These are phyloP conservation scores for Enhydra lutris DNA, from an alignment of 2,113 vertebrate genomes.

Conservation along the genomic window DNA sequence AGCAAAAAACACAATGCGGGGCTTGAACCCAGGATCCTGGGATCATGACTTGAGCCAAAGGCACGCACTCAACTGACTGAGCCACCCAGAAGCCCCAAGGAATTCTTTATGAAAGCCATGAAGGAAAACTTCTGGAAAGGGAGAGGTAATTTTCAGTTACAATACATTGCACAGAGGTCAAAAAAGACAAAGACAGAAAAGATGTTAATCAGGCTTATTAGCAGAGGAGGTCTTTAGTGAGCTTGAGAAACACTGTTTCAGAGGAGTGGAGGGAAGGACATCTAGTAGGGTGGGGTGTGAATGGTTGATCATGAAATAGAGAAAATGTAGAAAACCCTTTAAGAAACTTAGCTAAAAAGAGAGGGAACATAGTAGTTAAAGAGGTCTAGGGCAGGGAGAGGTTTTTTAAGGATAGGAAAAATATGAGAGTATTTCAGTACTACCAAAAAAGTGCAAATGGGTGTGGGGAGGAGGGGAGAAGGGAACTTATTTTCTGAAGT, in stretches of 20 bases:
- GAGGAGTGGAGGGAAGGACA: not conserved
- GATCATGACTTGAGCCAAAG: not conserved
- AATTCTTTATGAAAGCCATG: not conserved
- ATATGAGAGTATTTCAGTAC: not conserved
- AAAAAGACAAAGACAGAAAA: not conserved
- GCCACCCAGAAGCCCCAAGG: not conserved
- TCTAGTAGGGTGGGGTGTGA: not conserved
- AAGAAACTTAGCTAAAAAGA: not conserved
- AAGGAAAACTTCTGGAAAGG: not conserved
- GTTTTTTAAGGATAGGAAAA: not conserved
- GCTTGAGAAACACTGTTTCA: not conserved
- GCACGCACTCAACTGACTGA: not conserved
- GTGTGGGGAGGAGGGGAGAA: fast-evolving
- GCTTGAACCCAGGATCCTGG: not conserved
- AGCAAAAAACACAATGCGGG: not conserved
- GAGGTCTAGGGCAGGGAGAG: not conserved
- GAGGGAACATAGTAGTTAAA: not conserved
- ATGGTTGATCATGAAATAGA: not conserved
- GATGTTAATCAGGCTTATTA: not conserved
- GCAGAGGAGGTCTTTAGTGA: not conserved
- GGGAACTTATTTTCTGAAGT: not conserved
- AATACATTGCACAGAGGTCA: not conserved
- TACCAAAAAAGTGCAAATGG: not conserved
- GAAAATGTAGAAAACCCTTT: not conserved
- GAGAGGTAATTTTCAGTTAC: not conserved